These are phyloP conservation scores for Aurelia aurita complex sp. Pacific DNA, from an alignment of 30 jellyfish, hydroid and myxozoan species.

Conservation along the genomic window DNA sequence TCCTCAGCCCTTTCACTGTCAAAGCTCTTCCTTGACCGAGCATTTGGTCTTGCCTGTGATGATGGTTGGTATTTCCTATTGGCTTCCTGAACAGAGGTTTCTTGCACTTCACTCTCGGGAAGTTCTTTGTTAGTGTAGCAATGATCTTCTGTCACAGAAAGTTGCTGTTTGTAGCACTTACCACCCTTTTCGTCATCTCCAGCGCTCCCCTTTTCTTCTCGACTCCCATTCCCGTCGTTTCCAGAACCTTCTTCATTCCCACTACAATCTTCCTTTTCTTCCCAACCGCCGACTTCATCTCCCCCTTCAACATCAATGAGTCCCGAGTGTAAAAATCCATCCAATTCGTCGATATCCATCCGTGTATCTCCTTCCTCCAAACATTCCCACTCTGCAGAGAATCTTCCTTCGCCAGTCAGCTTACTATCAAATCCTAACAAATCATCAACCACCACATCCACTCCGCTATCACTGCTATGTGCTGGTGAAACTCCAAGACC, in stretches of 20 bases:
- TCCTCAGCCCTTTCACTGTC: neutral
- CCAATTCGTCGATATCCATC: too few species aligned
- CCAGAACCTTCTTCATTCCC: neutral
- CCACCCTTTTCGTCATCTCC: too few species aligned
- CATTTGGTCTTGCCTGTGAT: neutral
- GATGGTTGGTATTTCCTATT: too few species aligned
- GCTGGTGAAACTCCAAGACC: constrained; percentile 51
- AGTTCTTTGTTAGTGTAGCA: constrained; percentile 42
- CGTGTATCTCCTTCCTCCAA: neutral
- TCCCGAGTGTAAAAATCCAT: too few species aligned
- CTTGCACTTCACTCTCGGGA: neutral
- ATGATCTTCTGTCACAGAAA: constrained; percentile 49
- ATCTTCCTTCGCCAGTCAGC: neutral
- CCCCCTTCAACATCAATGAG: too few species aligned
- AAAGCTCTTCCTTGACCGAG: neutral
- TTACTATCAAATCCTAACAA: too few species aligned
- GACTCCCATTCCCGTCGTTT: neutral
- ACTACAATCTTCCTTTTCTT: neutral
- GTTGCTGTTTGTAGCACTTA: neutral
- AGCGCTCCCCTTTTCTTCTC: neutral
- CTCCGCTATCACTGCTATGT: constrained; percentile 80
- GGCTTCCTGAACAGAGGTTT: too few species aligned
- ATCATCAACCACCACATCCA: constrained; percentile 28
- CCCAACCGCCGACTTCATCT: too few species aligned
- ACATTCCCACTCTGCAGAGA: neutral